A percentile compares a stretch with the other conserved stretches of the same genome.
Evolutionary conservation across 1,140 invertebrate species (phyloP).

Genomic region (Drosophila littoralis): DNA sequence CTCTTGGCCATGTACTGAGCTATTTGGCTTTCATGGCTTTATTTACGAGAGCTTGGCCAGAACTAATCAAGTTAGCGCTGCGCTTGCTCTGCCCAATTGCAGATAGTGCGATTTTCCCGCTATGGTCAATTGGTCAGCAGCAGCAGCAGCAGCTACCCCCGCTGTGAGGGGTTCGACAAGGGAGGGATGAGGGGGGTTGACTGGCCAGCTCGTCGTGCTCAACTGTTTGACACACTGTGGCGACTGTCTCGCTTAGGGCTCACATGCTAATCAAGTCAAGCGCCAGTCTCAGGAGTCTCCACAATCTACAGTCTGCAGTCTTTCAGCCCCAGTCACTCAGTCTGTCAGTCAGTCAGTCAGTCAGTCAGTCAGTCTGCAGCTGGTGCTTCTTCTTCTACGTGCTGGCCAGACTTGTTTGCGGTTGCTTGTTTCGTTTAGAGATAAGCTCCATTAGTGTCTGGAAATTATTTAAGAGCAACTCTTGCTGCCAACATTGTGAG

Average conservation of each 20-base stretch:
- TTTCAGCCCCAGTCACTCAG: slow-evolving; percentile 17
- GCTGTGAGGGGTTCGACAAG: neutral
- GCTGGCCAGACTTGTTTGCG: slow-evolving; percentile 67
- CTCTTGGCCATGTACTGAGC: slow-evolving; percentile 12
- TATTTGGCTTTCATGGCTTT: slow-evolving; percentile 68
- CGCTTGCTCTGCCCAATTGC: slow-evolving; percentile 67
- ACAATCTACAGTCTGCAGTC: slow-evolving; percentile 16
- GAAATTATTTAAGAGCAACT: slow-evolving; percentile 80
- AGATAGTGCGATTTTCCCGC: slow-evolving; percentile 58
- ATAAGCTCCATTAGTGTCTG: slow-evolving; percentile 84
- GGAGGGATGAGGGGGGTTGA: neutral
- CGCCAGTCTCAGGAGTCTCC: slow-evolving; percentile 52
- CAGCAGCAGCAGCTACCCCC: neutral
- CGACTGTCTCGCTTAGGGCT: slow-evolving; percentile 52
- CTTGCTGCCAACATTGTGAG: slow-evolving; percentile 36
- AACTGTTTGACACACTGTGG: slow-evolving; percentile 69
- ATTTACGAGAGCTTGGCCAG: slow-evolving; percentile 52
- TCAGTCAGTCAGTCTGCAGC: slow-evolving; percentile 29
- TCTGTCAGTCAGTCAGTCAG: slow-evolving; percentile 32
- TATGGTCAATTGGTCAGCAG: slow-evolving; percentile 41
- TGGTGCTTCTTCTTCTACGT: slow-evolving; percentile 4
- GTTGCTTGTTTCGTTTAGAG: slow-evolving; percentile 84
- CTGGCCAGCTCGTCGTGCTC: slow-evolving; percentile 48
- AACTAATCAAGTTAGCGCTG: slow-evolving; percentile 78
- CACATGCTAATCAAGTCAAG: slow-evolving; percentile 76